Evolutionary conservation across 2,888 invertebrate genomes (phyloP), one percentile per base, ranked within the genome.

Genomic region (Fissipunctia ypsillon): DNA sequence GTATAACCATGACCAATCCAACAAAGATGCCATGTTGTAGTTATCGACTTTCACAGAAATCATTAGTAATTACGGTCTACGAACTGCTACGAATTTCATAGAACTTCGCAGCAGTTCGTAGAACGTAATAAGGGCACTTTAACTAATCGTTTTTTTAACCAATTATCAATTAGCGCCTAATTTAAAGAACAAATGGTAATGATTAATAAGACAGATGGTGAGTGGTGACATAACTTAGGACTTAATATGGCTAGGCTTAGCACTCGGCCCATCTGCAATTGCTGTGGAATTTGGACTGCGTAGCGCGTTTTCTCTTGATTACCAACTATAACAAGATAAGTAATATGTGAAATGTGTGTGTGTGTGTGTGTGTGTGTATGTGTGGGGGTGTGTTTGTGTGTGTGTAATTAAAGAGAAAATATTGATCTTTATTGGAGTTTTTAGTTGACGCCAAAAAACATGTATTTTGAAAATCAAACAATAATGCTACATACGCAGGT

Each of bases 61-160:
- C 69, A 54, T 63, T 56, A 70, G 16, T 50, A 81, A 78, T 73
- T 68, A 59, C 10, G 12, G 31, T 71, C 81, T 84, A 86, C 84
- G 80, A 79, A 73, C 52, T 66, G 69, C 86, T 85, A 85, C 81
- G 84, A 75, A 78, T 41, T 50, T 25, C 85, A 85, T 86, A 86
- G 85, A 72, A 73, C 54, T 54, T 25, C 84, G 85, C 84, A 86
- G 80, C 71, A 31, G 16, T 65, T 56, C 73, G 76, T 78, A 81
- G 83, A 64, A 57, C 22, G 28, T 50, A 71, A 52, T 73, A 63
- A 63, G 59, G 43, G 45, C 38, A 72, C 35, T 68, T 73, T 78
- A 75, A 52, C 35, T 57, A 43, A 43, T 50, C 2, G 2, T 67
- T 68, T 31, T 68, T 43, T 31, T 14, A 7, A 56, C 1, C 16